These are phyloP conservation scores for Euleptes europaea DNA, from an alignment of 2,113 vertebrate species.

Conservation along the genomic window DNA sequence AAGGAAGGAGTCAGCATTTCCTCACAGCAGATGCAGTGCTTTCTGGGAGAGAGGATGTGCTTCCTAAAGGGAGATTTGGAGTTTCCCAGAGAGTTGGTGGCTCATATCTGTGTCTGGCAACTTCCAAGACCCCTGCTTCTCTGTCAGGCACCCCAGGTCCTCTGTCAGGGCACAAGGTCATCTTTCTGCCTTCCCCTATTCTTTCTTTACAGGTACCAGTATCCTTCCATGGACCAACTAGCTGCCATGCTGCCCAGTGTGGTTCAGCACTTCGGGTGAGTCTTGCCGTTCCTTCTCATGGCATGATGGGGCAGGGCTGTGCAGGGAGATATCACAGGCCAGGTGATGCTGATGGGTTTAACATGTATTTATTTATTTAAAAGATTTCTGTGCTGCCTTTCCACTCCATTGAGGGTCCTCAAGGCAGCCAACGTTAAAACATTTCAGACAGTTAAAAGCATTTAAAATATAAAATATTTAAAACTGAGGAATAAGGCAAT, in stretches of 20 bases:
- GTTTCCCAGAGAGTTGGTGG: neutral
- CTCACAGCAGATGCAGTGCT: too few species aligned
- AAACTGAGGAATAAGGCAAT: too few species aligned
- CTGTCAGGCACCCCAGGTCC: neutral
- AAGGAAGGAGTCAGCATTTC: too few species aligned
- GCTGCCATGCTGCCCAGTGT: slow-evolving; percentile 94
- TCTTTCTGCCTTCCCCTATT: fast-evolving
- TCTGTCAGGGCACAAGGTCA: fast-evolving
- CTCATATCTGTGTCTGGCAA: neutral
- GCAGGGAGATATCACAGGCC: too few species aligned
- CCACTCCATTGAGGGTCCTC: too few species aligned
- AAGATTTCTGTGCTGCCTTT: too few species aligned
- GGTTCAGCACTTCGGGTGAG: slow-evolving; percentile 95
- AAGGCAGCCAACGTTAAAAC: too few species aligned
- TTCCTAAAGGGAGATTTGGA: neutral
- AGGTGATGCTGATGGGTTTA: too few species aligned
- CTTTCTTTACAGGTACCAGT: slow-evolving; percentile 86
- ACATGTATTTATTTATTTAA: too few species aligned
- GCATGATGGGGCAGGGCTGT: neutral
- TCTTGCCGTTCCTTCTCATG: neutral
- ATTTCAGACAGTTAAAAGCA: too few species aligned
- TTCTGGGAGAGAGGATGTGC: neutral
- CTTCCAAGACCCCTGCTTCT: neutral
- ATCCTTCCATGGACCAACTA: slow-evolving; percentile 96
- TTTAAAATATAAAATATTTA: too few species aligned